Percentiles rank a stretch among this genome's conserved stretches.
Evolutionary conservation across 2,113 vertebrate species (phyloP).

Genomic region (Lynx canadensis): DNA sequence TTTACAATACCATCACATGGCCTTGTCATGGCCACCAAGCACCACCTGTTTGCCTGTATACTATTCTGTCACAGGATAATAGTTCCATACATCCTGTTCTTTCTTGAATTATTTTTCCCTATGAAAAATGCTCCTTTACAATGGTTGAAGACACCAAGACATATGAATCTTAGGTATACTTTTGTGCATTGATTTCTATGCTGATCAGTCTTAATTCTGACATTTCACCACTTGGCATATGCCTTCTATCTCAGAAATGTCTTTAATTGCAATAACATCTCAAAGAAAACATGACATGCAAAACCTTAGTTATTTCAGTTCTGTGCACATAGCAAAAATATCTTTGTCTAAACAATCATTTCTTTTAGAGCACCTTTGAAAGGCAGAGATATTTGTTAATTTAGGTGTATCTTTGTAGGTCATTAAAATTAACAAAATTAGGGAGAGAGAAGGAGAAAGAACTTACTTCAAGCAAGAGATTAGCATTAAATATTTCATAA

Average conservation of each 20-base stretch:
- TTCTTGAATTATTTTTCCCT: background rate
- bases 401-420: background rate
- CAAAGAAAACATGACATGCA: background rate
- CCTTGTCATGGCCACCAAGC: background rate
- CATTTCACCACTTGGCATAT: background rate
- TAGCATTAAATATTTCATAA: background rate
- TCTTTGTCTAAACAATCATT: background rate
- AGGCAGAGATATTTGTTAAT: background rate
- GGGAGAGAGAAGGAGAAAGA: background rate
- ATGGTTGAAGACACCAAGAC: background rate
- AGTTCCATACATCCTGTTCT: background rate
- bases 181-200: background rate
- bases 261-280: conserved; percentile 9
- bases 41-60: background rate
- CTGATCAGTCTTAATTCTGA: background rate
- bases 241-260: background rate
- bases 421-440: background rate
- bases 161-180: background rate
- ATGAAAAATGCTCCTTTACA: background rate
- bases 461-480: background rate
- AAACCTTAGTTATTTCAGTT: background rate
- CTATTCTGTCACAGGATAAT: background rate
- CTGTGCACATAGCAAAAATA: background rate
- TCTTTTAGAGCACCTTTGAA: background rate
- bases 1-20: background rate